These are phyloP conservation scores for Acrocyrtus sp. DNA, from an alignment of 2,888 invertebrate species.

Conservation along the genomic window DNA sequence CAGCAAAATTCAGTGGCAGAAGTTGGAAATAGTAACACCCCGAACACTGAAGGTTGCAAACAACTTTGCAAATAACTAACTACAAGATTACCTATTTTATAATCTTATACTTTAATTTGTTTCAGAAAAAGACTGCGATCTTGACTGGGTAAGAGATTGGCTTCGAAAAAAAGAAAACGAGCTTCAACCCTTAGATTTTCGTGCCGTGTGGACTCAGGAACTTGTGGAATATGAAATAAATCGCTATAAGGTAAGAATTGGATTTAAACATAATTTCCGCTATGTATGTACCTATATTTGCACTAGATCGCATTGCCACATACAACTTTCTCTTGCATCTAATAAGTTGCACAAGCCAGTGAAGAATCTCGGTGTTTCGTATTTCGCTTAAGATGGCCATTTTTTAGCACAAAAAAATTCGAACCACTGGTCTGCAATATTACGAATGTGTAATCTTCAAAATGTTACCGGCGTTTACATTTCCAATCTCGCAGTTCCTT, in stretches of 20 bases:
- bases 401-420: too few species aligned
- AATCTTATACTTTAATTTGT: background rate
- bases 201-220: slow-evolving; percentile 58
- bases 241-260: slow-evolving; percentile 61
- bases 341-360: too few species aligned
- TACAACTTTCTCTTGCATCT: too few species aligned
- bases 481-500: too few species aligned
- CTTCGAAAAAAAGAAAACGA: slow-evolving; percentile 60
- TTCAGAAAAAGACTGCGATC: slow-evolving; percentile 53
- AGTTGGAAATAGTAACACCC: slow-evolving; percentile 6
- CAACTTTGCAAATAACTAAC: background rate
- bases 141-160: slow-evolving; percentile 61
- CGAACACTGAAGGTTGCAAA: slow-evolving; percentile 39
- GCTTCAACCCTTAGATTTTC: slow-evolving; percentile 62
- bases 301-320: too few species aligned
- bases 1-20: slow-evolving; percentile 27
- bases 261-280: too few species aligned
- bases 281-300: too few species aligned
- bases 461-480: too few species aligned
- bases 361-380: too few species aligned
- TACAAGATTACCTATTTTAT: background rate
- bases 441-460: too few species aligned
- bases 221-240: slow-evolving; percentile 52
- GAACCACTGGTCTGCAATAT: too few species aligned
- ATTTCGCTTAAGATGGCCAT: too few species aligned